Base-by-base conservation (phyloP, 92 coral and sea anemone genomes). In the Porites evermanni region DNA sequence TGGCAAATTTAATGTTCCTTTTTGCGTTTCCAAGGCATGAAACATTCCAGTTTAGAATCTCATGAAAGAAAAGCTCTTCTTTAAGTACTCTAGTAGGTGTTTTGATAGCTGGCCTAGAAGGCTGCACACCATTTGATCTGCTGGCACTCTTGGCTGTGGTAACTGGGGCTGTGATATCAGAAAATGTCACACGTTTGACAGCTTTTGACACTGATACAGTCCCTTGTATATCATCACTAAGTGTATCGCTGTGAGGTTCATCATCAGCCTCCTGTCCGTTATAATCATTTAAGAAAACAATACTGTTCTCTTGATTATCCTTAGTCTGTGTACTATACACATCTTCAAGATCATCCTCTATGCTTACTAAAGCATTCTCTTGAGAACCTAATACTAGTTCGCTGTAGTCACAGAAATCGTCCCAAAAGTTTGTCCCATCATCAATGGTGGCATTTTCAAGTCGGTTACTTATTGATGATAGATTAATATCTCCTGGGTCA, bases 11-110 rank as follows among this genome's bases (percentile, higher is more conserved):
- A 6, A 26, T 56, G 21, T 53, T 77, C 12, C 59, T 53, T 54
- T 64, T 71, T 32, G 21, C 19, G 6, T 85, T 44, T 13, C 38
- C 52, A 14, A 94, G 90, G 90, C 82, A 68, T 23, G 56, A 67
- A 17, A 77, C 93, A 8, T 86, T 76, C 98, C 98, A 94, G 44
- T 68, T 24, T 2, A 94, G 87, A 66, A 94, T 67, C 76, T 83
- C 82, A 17, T 38, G 44, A n/a, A 90, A 78, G 54, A 94, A 85
- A 5, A 79, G 91, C n/a, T 90, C 95, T 53, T 88, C 94, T n/a
- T 87, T 88, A 13, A 92, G 87, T n/a, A 65, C 83, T 71, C 75
- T 76, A 14, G 16, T 29, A 4, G 92, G 83, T n/a, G 65, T 84
- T 17, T 83, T 54, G 29, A 77, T 64, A 6, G 92, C 98, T 50